phyloP scores from a whole-genome alignment of 2,888 invertebrate species.

The Macrostomum cliftonense region DNA sequence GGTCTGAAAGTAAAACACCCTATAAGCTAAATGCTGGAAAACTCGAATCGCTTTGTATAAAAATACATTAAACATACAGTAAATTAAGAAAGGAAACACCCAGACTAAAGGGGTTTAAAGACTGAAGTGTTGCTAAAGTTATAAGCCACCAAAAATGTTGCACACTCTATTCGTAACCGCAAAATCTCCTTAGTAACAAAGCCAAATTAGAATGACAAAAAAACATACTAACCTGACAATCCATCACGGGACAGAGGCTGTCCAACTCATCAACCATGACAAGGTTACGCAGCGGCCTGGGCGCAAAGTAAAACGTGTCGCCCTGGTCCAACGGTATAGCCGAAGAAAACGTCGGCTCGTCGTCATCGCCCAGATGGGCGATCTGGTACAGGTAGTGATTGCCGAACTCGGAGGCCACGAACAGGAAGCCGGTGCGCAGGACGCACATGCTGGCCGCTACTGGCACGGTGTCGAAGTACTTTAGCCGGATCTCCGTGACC shows the following conservation, averaged over 20 bases:
- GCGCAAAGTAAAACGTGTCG: conserved; percentile 95
- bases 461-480: conserved; percentile 97
- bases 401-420: conserved; percentile 94
- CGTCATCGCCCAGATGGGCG: conserved; percentile 95
- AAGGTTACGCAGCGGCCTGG: conserved; percentile 72
- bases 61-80: too few relatives aligned
- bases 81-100: too few relatives aligned
- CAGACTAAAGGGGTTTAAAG: too few relatives aligned
- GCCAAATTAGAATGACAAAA: not conserved
- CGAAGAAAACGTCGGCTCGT: conserved; percentile 92
- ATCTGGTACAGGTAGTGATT: conserved; percentile 97
- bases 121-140: too few relatives aligned
- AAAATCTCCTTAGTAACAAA: too few relatives aligned
- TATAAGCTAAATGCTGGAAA: too few relatives aligned
- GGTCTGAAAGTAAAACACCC: too few relatives aligned
- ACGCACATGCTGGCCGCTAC: conserved; percentile 92
- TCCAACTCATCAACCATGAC: conserved; percentile 91
- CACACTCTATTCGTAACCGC: too few relatives aligned
- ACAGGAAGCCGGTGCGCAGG: conserved; percentile 88
- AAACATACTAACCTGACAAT: conserved; percentile 47
- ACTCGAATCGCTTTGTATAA: too few relatives aligned
- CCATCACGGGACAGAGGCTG: conserved; percentile 73
- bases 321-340: conserved; percentile 95
- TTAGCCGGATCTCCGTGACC: conserved; percentile 79
- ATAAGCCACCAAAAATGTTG: too few relatives aligned